Percentiles rank a stretch among this genome's conserved stretches.
Evolutionary conservation across 2,113 vertebrate species (phyloP).

Genomic region (Megatriorchis doriae): DNA sequence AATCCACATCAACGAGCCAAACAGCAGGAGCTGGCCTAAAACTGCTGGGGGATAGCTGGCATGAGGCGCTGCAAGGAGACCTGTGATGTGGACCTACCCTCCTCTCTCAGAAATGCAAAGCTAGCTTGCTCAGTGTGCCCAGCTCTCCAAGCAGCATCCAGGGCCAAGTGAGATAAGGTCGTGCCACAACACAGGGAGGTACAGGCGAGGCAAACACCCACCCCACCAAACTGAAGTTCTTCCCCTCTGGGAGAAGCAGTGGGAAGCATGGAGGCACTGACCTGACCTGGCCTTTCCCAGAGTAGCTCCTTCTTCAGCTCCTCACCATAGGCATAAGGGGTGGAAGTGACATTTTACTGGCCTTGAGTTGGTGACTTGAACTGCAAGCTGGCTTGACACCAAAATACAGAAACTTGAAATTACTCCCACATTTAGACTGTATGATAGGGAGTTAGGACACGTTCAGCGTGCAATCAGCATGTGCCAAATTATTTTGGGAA

Average conservation of each 20-base stretch:
- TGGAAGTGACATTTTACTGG: neutral
- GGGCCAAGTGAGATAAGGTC: neutral
- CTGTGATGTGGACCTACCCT: neutral
- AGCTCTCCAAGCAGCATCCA: neutral
- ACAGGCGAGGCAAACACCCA: neutral
- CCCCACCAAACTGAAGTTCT: neutral
- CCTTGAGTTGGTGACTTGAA: neutral
- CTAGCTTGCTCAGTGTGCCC: accelerated
- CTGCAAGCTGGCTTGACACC: neutral
- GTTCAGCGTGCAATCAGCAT: neutral
- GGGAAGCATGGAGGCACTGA: neutral
- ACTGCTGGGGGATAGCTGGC: neutral
- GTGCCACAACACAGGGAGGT: neutral
- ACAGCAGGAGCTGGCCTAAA: neutral
- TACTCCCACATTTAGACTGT: neutral
- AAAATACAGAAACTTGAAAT: slow-evolving; percentile 3
- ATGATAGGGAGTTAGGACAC: neutral
- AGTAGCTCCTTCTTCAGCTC: neutral
- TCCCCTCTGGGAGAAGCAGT: neutral
- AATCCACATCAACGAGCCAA: neutral
- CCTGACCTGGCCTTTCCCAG: neutral
- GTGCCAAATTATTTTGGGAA: neutral
- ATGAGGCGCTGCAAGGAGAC: neutral
- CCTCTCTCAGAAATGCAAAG: neutral
- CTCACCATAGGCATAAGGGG: neutral